Percentiles rank a stretch among this genome's conserved stretches.
Evolutionary conservation across 2,888 invertebrate species (phyloP).

Genomic region (Mythimna lalbum): DNA sequence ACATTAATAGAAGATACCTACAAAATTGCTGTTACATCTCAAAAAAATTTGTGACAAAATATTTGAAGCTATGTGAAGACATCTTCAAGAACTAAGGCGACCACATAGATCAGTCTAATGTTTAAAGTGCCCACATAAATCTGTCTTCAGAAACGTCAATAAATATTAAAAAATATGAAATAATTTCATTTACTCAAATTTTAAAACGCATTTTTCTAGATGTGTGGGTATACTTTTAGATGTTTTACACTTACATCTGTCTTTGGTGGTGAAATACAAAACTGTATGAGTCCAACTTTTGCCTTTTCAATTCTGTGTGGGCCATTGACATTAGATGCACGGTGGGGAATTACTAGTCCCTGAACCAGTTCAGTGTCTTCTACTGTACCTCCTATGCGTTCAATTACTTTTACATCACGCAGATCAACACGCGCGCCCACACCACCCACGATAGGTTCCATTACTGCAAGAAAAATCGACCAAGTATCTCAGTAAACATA

Average conservation of each 20-base stretch:
- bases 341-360: conserved; percentile 98
- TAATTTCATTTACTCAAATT: too few relatives aligned
- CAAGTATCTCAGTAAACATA: background rate
- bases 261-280: conserved; percentile 99
- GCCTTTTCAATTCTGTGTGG: conserved; percentile 99
- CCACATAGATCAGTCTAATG: too few relatives aligned
- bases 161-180: too few relatives aligned
- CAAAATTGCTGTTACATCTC: too few relatives aligned
- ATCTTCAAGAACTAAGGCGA: too few relatives aligned
- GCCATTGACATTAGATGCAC: conserved; percentile 96
- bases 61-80: too few relatives aligned
- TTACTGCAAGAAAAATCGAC: conserved; percentile 74
- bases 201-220: too few relatives aligned
- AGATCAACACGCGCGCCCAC: conserved; percentile 96
- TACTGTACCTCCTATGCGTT: conserved; percentile 98
- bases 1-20: too few relatives aligned
- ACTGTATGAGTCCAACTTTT: conserved; percentile 99
- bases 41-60: too few relatives aligned
- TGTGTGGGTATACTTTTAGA: too few relatives aligned
- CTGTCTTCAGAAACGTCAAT: too few relatives aligned
- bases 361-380: conserved; percentile 99
- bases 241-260: conserved; percentile 94
- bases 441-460: conserved; percentile 89
- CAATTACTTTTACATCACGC: conserved; percentile 98
- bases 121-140: too few relatives aligned